Evolutionary conservation across 2,888 invertebrate genomes (phyloP), one percentile per base, ranked within the genome.

Genomic region (Epinotia bilunana): DNA sequence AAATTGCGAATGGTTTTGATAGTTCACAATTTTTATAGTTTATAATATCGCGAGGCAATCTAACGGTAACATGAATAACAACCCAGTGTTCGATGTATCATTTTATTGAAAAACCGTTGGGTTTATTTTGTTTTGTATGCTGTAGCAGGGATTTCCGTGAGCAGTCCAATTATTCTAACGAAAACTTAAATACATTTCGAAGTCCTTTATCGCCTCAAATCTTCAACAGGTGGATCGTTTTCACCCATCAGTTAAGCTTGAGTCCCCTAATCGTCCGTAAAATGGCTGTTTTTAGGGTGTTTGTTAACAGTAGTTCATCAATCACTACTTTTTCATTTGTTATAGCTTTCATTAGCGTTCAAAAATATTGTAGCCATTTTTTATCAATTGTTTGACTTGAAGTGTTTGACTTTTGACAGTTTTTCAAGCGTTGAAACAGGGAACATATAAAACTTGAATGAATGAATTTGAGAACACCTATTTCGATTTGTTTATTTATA

Each of bases 151-250:
- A 65, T 53, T 28, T 64, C 20, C 23, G n/a, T 64, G 49, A 28
- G 28, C 13, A 28, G n/a, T 49, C 23, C 12, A 58, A 58, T 58
- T n/a, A n/a, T n/a, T n/a, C n/a, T n/a, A n/a, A n/a, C n/a, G n/a
- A 28, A 16, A 28, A 33, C 28, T 23, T 58, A 20, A 20, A 23
- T 58, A 58, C 20, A 12, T 12, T 58, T 58, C 13, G 6, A 53
- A 53, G 49, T 53, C 49, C 49, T 16, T 53, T 58, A 28, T 23
- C 23, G 23, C 57, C 18, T 67, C 33, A n/a, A 13, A 6, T 23
- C 20, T 18, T 53, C 74, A 74, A 74, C 74, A 74, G 74, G 74
- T 74, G 74, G 68, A 46, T 58, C 60, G 39, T 72, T 60, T 46
- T 46, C 58, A 64, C 20, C 70, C 58, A 55, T 74, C 70, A 71